Conservation (phyloP, 1,140 invertebrate species). For the Leucophenga varia region DNA sequence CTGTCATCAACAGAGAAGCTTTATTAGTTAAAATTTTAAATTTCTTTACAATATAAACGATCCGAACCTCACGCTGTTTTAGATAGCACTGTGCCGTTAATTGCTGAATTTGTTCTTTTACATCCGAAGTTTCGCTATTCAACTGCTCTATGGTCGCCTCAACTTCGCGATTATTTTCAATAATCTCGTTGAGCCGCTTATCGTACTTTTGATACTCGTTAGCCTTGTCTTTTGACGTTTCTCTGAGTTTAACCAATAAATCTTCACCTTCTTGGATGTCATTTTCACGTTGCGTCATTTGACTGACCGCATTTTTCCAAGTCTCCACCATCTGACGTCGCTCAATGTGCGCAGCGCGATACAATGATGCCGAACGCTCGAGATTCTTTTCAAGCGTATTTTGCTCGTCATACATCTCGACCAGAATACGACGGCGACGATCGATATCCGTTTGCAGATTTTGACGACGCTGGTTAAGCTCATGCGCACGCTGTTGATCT, state of each 20-base stretch:
- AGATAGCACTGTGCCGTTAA: slow-evolving; percentile 25
- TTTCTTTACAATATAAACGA: not conserved
- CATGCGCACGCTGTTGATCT: slow-evolving; percentile 61
- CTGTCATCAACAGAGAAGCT: slow-evolving; percentile 3
- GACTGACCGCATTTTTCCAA: slow-evolving; percentile 49
- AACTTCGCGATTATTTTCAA: slow-evolving; percentile 45
- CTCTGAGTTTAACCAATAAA: slow-evolving; percentile 18
- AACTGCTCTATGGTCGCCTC: slow-evolving; percentile 34
- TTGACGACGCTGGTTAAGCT: slow-evolving; percentile 57
- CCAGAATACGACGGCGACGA: slow-evolving; percentile 32
- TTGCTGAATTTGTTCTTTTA: slow-evolving; percentile 37
- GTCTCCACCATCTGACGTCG: slow-evolving; percentile 49
- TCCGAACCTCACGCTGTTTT: slow-evolving; percentile 34
- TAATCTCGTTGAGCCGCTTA: slow-evolving; percentile 30
- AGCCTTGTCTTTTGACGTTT: slow-evolving; percentile 5
- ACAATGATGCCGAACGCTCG: slow-evolving; percentile 43
- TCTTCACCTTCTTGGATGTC: slow-evolving; percentile 35
- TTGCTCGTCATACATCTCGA: slow-evolving; percentile 45
- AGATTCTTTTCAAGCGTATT: slow-evolving; percentile 48
- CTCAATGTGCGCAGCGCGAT: slow-evolving; percentile 45
- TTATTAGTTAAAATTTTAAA: too few relatives aligned
- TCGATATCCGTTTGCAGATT: slow-evolving; percentile 50
- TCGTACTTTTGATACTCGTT: slow-evolving; percentile 21
- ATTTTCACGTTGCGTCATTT: slow-evolving; percentile 49
- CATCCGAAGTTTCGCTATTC: slow-evolving; percentile 34